Evolutionary conservation across 2,888 invertebrate genomes (phyloP), one percentile per base, ranked within the genome.

Genomic region (Dusona sp.): DNA sequence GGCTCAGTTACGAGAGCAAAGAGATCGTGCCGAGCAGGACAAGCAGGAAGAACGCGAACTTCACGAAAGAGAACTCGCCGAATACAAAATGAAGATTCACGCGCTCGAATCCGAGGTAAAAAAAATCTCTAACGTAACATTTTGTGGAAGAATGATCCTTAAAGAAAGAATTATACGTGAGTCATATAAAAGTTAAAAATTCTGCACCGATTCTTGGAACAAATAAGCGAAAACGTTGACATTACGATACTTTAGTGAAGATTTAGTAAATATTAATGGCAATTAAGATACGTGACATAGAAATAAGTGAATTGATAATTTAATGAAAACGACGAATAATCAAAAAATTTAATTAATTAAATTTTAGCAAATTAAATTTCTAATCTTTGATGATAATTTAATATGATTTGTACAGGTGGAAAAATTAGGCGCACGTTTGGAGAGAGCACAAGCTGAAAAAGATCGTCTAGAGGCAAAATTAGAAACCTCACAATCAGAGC

Each of bases 1-100:
- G 95, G 97, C 97, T 90, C 99, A 98, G 94, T 95, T 99, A 88
- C 95, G 98, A 90, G 99, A 99, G 93, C 99, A 99, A 94, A 96
- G 99, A 92, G 99, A 99, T 92, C 96, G 99, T 90, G 98, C 98
- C 64, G 99, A 99, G 94, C 97, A 98, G 90, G 99, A 99, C 92
- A 98, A 99, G 93, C 97, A 98, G 90, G 99, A 99, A 94, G 99
- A 99, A 94, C 96, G 99, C 88, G 99, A 99, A 92, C 95, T 98
- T 25, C 98, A 98, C 93, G 98, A 98, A 94, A 96, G 98, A 90
- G 98, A 98, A 94, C 96, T 98, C 91, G 98, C 98, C 79, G 99
- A 99, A 94, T 98, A 98, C 93, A 98, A 98, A 95, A 98, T 98
- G 96, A 98, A 98, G 94, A 95, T 98, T 86, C 98, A 98, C 92